Evolutionary conservation across 2,888 invertebrate genomes (phyloP), one percentile per base, ranked within the genome.

Genomic region (Lepas anatifera): DNA sequence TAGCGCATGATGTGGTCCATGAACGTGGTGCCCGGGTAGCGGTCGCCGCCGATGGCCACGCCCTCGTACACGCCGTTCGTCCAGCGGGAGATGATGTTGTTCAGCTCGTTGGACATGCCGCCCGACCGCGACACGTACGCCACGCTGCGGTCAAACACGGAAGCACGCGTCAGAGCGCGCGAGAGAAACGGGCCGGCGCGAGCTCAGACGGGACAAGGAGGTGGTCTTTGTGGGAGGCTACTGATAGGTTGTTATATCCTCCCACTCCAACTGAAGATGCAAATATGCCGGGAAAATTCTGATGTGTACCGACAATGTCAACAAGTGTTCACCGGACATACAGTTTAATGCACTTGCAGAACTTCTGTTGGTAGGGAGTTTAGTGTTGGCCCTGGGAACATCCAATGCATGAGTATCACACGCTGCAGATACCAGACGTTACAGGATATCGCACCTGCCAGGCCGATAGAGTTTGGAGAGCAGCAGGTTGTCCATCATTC

Each of bases 401-500:
- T n/a, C n/a, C n/a, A n/a, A n/a, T n/a, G n/a, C n/a, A n/a, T n/a
- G n/a, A n/a, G n/a, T n/a, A n/a, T n/a, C n/a, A n/a, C n/a, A n/a
- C n/a, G n/a, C n/a, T n/a, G n/a, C n/a, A n/a, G n/a, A n/a, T n/a
- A n/a, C n/a, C n/a, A n/a, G n/a, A n/a, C n/a, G n/a, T 18, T n/a
- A 35, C 3, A 69, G 1, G 39, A n/a, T 46, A 37, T 39, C 74
- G 70, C 71, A 82, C 82, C 82, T 83, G 77, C 99, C 99, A 0
- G 97, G 90, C 39, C 99, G 84, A 82, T 98, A 99, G 22, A 99
- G 84, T 80, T 96, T 96, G 74, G 97, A 97, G 78, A 97, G 92
- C 1, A 99, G 83, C 75, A 99, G 96, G 79, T 99, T 99, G 80
- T 99, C 99, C 85, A 99, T 90, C 98, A 99, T 99, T 71, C 99